A percentile compares a stretch with the other conserved stretches of the same genome.
Conservation (phyloP, 2,888 invertebrate genomes). For the Ophion ellenae region DNA sequence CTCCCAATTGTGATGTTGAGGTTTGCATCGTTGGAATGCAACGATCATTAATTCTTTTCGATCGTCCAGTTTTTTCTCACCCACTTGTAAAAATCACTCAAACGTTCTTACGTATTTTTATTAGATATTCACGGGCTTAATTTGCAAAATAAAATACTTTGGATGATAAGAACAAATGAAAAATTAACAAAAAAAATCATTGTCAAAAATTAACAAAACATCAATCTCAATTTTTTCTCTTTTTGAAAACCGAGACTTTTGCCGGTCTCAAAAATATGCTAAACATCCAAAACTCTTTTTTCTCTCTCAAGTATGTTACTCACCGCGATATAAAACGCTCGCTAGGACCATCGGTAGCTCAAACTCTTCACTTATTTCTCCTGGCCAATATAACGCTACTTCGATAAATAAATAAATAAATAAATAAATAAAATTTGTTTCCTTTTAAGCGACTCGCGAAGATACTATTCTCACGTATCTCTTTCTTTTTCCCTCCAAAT, state of each 20-base stretch:
- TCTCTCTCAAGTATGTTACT: slow-evolving; percentile 4
- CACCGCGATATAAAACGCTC: slow-evolving; percentile 41
- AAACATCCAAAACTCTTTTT: too few relatives aligned
- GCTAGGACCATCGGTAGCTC: slow-evolving; percentile 4
- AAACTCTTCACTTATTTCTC: background rate
- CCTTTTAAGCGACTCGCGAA: slow-evolving; percentile 69
- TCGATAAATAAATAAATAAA: slow-evolving; percentile 39
- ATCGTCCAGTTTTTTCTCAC: background rate
- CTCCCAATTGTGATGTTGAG: too few relatives aligned
- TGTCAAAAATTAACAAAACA: too few relatives aligned
- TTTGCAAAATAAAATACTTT: too few relatives aligned
- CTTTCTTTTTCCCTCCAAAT: slow-evolving; percentile 15
- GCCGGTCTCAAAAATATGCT: background rate
- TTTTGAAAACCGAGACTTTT: background rate
- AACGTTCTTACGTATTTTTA: too few relatives aligned
- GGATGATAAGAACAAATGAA: too few relatives aligned
- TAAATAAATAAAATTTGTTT: slow-evolving; percentile 61
- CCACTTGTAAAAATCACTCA: too few relatives aligned
- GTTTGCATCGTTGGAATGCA: too few relatives aligned
- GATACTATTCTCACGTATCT: background rate
- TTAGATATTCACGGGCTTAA: too few relatives aligned
- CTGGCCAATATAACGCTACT: background rate
- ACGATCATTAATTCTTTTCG: too few relatives aligned
- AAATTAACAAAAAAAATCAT: too few relatives aligned
- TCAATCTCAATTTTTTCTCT: background rate